Evolutionary conservation across 1,140 invertebrate species (phyloP).

Genomic region (Acromyrmex charruanus): DNA sequence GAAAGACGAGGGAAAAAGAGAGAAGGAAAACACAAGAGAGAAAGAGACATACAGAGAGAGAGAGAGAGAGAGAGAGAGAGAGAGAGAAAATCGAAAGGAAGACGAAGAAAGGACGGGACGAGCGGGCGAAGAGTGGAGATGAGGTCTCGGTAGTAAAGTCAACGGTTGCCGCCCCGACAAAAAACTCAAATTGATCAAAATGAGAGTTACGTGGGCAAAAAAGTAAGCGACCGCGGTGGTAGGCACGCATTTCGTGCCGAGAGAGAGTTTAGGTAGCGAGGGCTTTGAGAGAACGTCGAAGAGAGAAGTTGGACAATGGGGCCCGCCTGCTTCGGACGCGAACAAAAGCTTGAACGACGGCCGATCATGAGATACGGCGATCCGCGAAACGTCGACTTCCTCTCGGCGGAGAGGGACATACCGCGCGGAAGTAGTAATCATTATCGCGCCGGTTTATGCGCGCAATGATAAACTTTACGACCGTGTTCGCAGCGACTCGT

Average conservation of each 20-base stretch:
- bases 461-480: slow-evolving; percentile 53
- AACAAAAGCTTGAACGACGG: slow-evolving; percentile 55
- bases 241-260: slow-evolving; percentile 75
- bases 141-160: slow-evolving; percentile 79
- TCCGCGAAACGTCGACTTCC: slow-evolving; percentile 56
- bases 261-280: slow-evolving; percentile 72
- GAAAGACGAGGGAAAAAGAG: not conserved
- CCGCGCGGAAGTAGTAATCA: slow-evolving; percentile 58
- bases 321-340: slow-evolving; percentile 2
- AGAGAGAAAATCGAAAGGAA: slow-evolving; percentile 20
- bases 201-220: slow-evolving; percentile 83
- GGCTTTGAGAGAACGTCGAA: slow-evolving; percentile 39
- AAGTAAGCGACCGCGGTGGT: slow-evolving; percentile 77
- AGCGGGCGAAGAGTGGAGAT: slow-evolving; percentile 69
- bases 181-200: slow-evolving; percentile 83
- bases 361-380: slow-evolving; percentile 57
- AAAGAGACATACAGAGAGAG: not conserved
- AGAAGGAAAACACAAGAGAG: slow-evolving; percentile 24
- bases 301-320: slow-evolving; percentile 34
- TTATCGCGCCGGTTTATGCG: slow-evolving; percentile 57
- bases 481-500: slow-evolving; percentile 33
- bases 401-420: slow-evolving; percentile 35
- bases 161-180: slow-evolving; percentile 80
- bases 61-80: not conserved
- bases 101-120: slow-evolving; percentile 43